These are phyloP conservation scores for Euplagia quadripunctaria DNA, from an alignment of 2,888 invertebrate species.

Conservation along the genomic window DNA sequence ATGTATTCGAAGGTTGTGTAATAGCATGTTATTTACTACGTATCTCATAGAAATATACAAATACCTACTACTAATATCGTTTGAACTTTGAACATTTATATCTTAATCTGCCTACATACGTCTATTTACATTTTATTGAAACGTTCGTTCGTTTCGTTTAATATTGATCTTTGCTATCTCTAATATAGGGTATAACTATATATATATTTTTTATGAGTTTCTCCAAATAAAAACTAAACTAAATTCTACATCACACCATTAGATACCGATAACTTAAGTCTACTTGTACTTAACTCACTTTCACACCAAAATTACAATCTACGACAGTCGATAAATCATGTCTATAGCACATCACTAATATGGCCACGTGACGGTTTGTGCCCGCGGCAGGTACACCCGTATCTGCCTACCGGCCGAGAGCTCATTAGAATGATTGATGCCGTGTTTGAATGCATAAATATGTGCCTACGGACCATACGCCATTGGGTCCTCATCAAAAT, in stretches of 20 bases:
- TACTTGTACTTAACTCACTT: slow-evolving; percentile 15
- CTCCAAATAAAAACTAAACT: not conserved
- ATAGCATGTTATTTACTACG: not conserved
- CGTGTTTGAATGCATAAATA: slow-evolving; percentile 82
- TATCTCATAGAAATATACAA: not conserved
- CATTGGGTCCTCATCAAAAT: slow-evolving; percentile 14
- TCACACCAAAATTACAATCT: slow-evolving; percentile 17
- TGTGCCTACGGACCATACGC: slow-evolving; percentile 62
- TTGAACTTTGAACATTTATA: no score
- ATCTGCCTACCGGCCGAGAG: slow-evolving; percentile 68
- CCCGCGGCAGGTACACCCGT: slow-evolving; percentile 56
- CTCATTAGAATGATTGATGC: slow-evolving; percentile 87
- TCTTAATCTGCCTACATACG: no score
- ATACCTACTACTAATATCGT: no score
- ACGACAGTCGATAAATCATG: slow-evolving; percentile 57
- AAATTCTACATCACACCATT: slow-evolving; percentile 6
- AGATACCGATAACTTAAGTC: slow-evolving; percentile 9
- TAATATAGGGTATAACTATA: no score
- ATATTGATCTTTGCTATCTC: no score
- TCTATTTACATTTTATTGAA: no score
- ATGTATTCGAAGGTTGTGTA: slow-evolving; percentile 14
- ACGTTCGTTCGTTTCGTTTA: no score
- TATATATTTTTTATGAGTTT: no score
- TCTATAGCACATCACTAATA: slow-evolving; percentile 63
- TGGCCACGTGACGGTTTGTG: slow-evolving; percentile 65